phyloP scores from a whole-genome alignment of 2,113 vertebrate genomes.

The Zosterops lateralis region DNA sequence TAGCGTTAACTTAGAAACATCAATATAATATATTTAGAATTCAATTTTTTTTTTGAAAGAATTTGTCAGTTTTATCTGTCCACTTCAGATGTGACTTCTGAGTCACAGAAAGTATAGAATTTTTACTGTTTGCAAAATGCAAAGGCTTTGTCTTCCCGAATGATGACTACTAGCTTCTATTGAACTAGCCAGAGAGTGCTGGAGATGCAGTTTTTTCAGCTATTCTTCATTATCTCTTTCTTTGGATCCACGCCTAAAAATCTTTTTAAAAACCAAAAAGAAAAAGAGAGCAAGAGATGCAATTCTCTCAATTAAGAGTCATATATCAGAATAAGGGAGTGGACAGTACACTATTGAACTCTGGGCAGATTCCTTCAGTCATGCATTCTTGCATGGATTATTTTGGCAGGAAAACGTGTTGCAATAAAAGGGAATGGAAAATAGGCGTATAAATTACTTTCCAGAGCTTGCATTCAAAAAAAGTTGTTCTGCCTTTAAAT shows the following conservation, averaged over 20 bases:
- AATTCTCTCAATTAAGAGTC: not conserved
- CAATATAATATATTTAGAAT: not conserved
- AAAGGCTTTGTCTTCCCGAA: not conserved
- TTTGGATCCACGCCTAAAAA: constrained; percentile 25
- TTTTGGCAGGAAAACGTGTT: constrained; percentile 59
- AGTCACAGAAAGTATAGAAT: not conserved
- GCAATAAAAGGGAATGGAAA: constrained; percentile 43
- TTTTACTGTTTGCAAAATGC: not conserved
- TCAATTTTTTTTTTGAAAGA: not conserved
- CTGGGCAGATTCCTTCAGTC: constrained; percentile 30
- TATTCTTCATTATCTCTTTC: not conserved
- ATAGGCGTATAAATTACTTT: constrained; percentile 43
- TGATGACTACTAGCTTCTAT: not conserved
- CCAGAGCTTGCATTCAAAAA: constrained; percentile 54
- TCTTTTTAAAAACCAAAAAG: not conserved
- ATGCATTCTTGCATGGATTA: constrained; percentile 52
- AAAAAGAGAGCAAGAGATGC: not conserved
- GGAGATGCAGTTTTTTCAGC: not conserved
- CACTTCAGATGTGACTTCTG: not conserved
- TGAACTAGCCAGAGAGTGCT: not conserved
- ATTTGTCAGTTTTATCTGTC: not conserved
- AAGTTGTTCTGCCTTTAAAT: constrained; percentile 40
- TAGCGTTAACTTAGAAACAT: not conserved
- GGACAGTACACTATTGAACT: constrained; percentile 31
- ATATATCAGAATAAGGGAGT: constrained; percentile 20